phyloP scores from a whole-genome alignment of 1,140 invertebrate species.

The Eumeta japonica region DNA sequence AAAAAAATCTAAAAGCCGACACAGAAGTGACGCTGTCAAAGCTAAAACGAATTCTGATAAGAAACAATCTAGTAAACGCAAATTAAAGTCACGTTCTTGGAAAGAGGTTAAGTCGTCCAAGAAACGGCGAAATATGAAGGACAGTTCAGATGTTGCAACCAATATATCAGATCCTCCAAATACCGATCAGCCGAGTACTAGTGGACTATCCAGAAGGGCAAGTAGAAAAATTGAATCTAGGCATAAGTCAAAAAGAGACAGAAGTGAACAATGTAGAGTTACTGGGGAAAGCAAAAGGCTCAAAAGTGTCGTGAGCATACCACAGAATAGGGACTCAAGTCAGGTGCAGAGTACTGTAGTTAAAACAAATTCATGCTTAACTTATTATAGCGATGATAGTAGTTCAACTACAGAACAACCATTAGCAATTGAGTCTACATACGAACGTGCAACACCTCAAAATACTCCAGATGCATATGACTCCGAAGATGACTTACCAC shows the following conservation, averaged over 20 bases:
- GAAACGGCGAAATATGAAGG: too few relatives aligned
- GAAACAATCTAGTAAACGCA: conserved; percentile 16
- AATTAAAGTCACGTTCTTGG: conserved; percentile 31
- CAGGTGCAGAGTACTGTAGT: too few relatives aligned
- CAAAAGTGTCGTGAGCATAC: too few relatives aligned
- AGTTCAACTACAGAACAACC: too few relatives aligned
- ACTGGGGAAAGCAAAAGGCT: background rate
- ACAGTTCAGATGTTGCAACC: too few relatives aligned
- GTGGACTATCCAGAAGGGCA: conserved; percentile 1
- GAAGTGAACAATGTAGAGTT: background rate
- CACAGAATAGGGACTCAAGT: background rate
- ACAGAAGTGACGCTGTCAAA: conserved; percentile 18
- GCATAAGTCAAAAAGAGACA: background rate
- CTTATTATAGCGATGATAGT: too few relatives aligned
- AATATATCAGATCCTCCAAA: too few relatives aligned
- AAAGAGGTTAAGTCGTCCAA: conserved; percentile 39
- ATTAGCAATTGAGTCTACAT: background rate
- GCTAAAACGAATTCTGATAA: conserved; percentile 17
- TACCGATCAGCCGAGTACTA: conserved; percentile 14
- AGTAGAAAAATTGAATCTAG: background rate
- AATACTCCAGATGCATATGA: conserved; percentile 22
- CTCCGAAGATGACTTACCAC: conserved; percentile 30
- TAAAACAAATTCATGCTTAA: too few relatives aligned
- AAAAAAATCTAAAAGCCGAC: conserved; percentile 14
- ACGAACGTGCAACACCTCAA: conserved; percentile 5